Evolutionary conservation across 2,113 vertebrate genomes (phyloP).

Genomic region (Toxostoma redivivum): DNA sequence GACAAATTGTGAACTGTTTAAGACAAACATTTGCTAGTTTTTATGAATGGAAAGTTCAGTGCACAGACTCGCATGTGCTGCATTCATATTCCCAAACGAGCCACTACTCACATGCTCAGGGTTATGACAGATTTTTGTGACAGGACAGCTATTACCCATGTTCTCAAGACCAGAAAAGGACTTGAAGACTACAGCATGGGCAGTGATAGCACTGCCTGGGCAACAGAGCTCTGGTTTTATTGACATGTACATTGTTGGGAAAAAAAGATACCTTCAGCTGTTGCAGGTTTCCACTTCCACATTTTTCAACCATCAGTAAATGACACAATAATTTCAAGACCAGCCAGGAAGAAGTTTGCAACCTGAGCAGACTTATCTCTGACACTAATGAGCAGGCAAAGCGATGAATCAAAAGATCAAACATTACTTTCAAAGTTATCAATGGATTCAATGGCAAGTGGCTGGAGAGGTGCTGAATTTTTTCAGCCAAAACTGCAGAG

Average conservation of each 20-base stretch:
- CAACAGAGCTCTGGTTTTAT: not conserved
- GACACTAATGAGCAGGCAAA: not conserved
- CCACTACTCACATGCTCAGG: not conserved
- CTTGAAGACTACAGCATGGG: not conserved
- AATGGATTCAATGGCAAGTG: rapidly evolving
- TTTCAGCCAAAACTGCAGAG: not conserved
- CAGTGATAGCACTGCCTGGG: not conserved
- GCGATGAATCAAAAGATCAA: not conserved
- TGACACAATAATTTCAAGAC: not conserved
- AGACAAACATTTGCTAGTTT: not conserved
- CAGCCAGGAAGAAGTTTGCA: not conserved
- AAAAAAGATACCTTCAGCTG: not conserved
- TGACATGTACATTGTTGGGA: not conserved
- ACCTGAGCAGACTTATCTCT: not conserved
- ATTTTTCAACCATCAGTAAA: not conserved
- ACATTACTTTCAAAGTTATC: not conserved
- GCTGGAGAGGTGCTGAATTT: not conserved
- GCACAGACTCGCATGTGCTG: not conserved
- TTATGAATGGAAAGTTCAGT: not conserved
- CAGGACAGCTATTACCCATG: not conserved
- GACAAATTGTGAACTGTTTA: not conserved
- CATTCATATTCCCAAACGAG: not conserved
- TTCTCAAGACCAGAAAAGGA: not conserved
- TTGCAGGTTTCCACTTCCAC: not conserved
- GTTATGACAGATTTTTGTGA: not conserved